Base-by-base conservation (phyloP, 2,797 vertebrate genomes). In the Melanotaenia boesemani region DNA sequence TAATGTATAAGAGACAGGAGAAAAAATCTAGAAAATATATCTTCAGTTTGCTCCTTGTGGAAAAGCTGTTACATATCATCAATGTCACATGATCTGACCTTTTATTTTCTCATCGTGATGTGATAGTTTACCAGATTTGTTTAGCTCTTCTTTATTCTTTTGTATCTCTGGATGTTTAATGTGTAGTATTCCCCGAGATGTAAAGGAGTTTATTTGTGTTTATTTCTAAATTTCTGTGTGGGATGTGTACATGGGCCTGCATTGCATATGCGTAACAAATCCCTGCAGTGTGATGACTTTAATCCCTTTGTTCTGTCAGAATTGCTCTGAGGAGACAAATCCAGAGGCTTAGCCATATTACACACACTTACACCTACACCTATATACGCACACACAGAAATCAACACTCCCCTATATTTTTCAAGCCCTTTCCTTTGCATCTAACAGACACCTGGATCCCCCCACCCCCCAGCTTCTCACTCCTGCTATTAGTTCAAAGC, bases 341-440 rank as follows among this genome's bases (percentile, higher is more conserved):
- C 83, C 80, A 75, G 65, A 80, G 83, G 74, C 86, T 92, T 90
- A 90, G 86, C 75, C 80, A 89, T 90, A 91, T 88, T 71, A 84
- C 63, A 86, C 81, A 87, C 83, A 76, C 82, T 81, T 75, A 82
- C 86, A 89, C 86, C 73, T 79, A 36, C 75, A 60, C 78, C n/a
- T 20, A 56, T 30, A 56, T 26, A 56, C 26, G 54, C 54, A 56
- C 55, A 9, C 41, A 34, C 52, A 55, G 5, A 13, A 36, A 48
- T 71, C 69, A 50, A 72, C 76, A 48, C 39, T 54, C 34, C 59
- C 64, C 61, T 76, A 79, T 74, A 60, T 69, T 56, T 67, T 37
- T 69, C 71, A 72, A 58, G 71, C 81, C 41, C 67, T 80, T 73
- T 63, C 63, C 68, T 70, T 72, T 67, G 59, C 46, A 63, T 78